These are phyloP conservation scores for Drosophila austrosaltans DNA, from an alignment of 2,888 invertebrate species.

Conservation along the genomic window DNA sequence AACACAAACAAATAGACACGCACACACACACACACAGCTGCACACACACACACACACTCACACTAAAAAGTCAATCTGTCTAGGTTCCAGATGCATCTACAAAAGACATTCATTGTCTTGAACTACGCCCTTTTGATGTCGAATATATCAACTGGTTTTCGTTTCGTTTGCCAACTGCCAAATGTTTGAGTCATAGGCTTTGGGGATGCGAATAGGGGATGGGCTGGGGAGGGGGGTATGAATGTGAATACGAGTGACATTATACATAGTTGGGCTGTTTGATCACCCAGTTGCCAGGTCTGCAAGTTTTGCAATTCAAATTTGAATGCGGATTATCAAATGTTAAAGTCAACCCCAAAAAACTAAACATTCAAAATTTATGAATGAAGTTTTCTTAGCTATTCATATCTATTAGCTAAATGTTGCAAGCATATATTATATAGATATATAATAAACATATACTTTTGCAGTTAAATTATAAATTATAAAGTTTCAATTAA, in stretches of 20 bases:
- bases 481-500: too few species aligned
- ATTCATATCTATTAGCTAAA: not conserved
- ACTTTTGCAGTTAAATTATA: too few species aligned
- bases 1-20: not conserved
- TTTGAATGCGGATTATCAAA: conserved; percentile 32
- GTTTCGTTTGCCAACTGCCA: conserved; percentile 28
- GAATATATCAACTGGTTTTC: conserved; percentile 61
- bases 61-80: conserved; percentile 43
- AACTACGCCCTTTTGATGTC: conserved; percentile 71
- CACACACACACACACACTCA: not conserved
- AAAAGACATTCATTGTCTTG: conserved; percentile 51
- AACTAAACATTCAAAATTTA: conserved; percentile 5
- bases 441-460: not conserved
- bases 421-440: not conserved
- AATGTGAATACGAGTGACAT: conserved; percentile 18
- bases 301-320: conserved; percentile 69
- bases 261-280: conserved; percentile 23
- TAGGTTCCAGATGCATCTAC: conserved; percentile 38
- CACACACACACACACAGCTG: not conserved
- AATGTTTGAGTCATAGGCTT: not conserved
- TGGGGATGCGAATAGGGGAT: too few species aligned
- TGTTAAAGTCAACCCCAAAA: conserved; percentile 3
- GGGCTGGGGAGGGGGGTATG: conserved; percentile 19
- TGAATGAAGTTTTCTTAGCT: not conserved
- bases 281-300: conserved; percentile 26